Evolutionary conservation across 2,113 vertebrate species (phyloP).

Genomic region (Hippotragus niger): DNA sequence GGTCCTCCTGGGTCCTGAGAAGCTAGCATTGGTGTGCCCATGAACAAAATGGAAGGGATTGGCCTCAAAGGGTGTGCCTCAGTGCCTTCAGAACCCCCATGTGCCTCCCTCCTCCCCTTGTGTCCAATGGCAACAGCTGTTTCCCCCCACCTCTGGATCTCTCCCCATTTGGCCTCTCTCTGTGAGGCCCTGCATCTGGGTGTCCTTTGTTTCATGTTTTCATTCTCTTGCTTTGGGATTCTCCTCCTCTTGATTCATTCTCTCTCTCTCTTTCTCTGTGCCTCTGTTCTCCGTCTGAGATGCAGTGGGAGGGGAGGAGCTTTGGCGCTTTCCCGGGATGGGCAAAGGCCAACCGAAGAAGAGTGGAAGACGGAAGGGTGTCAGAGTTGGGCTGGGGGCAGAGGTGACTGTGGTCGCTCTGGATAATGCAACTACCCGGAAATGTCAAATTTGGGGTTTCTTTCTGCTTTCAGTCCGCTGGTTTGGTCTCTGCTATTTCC

Average conservation of each 20-base stretch:
- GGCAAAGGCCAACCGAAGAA: background rate
- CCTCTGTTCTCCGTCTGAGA: background rate
- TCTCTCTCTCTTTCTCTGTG: background rate
- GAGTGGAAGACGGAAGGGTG: background rate
- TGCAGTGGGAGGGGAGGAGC: background rate
- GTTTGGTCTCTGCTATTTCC: slow-evolving; percentile 49
- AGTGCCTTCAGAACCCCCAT: background rate
- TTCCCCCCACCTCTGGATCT: background rate
- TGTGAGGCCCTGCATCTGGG: background rate
- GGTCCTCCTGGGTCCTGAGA: background rate
- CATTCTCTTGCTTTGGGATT: background rate
- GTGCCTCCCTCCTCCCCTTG: background rate
- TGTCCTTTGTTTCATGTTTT: background rate
- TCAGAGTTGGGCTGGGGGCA: slow-evolving; percentile 34
- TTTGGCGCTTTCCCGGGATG: background rate
- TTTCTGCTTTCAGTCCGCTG: slow-evolving; percentile 40
- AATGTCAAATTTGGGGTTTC: slow-evolving; percentile 40
- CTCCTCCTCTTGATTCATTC: background rate
- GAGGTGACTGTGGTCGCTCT: slow-evolving; percentile 27
- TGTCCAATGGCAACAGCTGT: background rate
- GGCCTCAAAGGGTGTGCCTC: background rate
- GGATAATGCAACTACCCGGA: background rate
- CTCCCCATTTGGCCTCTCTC: background rate
- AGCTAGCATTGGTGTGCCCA: background rate
- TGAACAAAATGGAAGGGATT: background rate